Conservation (phyloP, 2,113 vertebrate species). For the Megalops atlanticus region DNA sequence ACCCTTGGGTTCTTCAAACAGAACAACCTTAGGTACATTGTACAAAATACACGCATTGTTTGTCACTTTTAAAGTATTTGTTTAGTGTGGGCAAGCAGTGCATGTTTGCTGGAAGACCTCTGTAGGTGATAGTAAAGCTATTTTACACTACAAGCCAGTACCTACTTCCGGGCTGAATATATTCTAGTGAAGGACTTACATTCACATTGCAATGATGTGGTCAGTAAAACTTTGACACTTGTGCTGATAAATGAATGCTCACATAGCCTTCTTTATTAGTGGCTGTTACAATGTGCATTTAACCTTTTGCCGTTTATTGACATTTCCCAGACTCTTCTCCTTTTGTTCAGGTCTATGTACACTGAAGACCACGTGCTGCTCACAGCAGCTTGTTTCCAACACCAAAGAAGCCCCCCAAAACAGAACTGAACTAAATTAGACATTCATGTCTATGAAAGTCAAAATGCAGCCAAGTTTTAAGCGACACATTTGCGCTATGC, state of each 20-base stretch:
- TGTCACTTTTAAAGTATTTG: too few species aligned
- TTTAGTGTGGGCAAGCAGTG: too few species aligned
- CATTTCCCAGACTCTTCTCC: slow-evolving; percentile 68
- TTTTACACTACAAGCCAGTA: not conserved
- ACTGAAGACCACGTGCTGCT: slow-evolving; percentile 33
- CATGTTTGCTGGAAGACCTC: too few species aligned
- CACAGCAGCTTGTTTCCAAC: slow-evolving; percentile 25
- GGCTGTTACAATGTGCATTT: slow-evolving; percentile 46
- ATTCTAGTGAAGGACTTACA: not conserved
- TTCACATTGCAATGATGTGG: not conserved
- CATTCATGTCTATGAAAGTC: too few species aligned
- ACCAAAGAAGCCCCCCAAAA: not conserved
- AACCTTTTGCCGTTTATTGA: slow-evolving; percentile 58
- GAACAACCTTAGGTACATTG: too few species aligned
- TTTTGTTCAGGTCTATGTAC: slow-evolving; percentile 44
- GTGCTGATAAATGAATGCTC: slow-evolving; percentile 46
- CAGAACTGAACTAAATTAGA: not conserved
- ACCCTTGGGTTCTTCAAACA: too few species aligned
- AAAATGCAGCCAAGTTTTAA: too few species aligned
- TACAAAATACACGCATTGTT: too few species aligned
- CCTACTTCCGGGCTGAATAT: too few species aligned
- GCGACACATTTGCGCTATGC: too few species aligned
- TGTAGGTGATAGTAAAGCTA: not conserved
- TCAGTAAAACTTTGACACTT: slow-evolving; percentile 31
- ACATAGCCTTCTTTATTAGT: slow-evolving; percentile 46